A percentile compares a stretch with the other conserved stretches of the same genome.
phyloP scores from a whole-genome alignment of 2,888 invertebrate genomes.

The Ophraella communa region DNA sequence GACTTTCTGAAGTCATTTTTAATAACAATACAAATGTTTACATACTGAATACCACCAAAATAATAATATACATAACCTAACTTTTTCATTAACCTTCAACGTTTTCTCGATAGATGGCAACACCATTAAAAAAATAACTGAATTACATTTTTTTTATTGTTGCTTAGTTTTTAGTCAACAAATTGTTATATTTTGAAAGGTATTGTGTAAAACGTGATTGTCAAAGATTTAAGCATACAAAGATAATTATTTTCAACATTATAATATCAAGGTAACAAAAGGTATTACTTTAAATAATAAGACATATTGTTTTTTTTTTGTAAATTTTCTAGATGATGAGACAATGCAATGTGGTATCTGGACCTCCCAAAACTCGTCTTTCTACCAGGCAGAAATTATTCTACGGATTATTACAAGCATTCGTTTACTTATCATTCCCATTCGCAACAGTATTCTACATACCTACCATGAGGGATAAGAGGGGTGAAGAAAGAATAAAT shows the following conservation, averaged over 20 bases:
- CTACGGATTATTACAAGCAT: constrained; percentile 27
- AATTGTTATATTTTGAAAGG: not conserved
- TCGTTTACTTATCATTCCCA: constrained; percentile 30
- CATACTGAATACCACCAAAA: not conserved
- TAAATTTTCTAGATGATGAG: constrained; percentile 17
- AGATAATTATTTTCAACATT: not conserved
- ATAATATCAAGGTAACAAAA: not conserved
- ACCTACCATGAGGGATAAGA: constrained; percentile 31
- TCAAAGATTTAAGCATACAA: not conserved
- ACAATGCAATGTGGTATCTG: constrained; percentile 30
- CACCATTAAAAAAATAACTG: too few species aligned
- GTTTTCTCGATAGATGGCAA: too few species aligned
- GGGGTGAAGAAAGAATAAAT: constrained; percentile 11
- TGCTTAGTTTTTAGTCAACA: not conserved
- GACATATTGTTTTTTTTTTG: too few species aligned
- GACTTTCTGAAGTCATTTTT: constrained; percentile 3
- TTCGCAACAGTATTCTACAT: constrained; percentile 22
- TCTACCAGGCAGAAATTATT: constrained; percentile 7
- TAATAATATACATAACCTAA: not conserved
- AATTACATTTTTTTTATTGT: not conserved
- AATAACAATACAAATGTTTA: not conserved
- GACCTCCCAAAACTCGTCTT: constrained; percentile 29
- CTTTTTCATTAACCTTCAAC: not conserved
- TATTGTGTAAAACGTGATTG: not conserved
- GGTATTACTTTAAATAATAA: too few species aligned